Conservation (phyloP, 2,797 vertebrate genomes). For the Amniataba percoides region DNA sequence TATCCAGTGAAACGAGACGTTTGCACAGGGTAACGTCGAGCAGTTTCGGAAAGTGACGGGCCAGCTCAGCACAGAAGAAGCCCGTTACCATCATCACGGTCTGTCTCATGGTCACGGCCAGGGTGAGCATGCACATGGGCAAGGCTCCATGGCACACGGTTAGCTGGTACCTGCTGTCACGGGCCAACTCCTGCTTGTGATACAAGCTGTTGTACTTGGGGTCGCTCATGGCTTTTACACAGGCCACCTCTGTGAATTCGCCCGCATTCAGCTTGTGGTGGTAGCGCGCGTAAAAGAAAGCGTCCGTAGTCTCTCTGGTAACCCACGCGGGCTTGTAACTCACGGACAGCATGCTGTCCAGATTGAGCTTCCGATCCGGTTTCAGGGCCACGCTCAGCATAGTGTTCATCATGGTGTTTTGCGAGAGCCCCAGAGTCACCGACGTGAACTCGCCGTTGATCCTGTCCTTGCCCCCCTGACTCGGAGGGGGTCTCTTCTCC, state of each 20-base stretch:
- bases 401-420: not conserved
- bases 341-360: not conserved
- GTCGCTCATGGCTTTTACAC: not conserved
- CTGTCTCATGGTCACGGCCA: conserved; percentile 28
- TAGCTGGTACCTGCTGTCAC: not conserved
- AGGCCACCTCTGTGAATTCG: conserved; percentile 24
- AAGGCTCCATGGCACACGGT: not conserved
- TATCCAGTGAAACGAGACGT: not conserved
- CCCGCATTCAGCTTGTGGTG: not conserved
- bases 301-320: accelerated
- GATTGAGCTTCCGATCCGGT: accelerated
- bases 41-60: not conserved
- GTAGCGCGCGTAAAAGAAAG: not conserved
- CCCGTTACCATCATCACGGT: conserved; percentile 11
- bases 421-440: not conserved
- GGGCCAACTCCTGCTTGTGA: not conserved
- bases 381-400: not conserved
- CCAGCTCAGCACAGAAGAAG: not conserved
- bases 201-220: not conserved
- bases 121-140: conserved; percentile 22
- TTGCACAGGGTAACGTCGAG: not conserved
- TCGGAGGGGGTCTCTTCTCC: not conserved
- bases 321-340: not conserved
- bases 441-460: not conserved
- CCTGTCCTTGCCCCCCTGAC: no score